phyloP scores from a whole-genome alignment of 1,140 invertebrate species.

The Neotoxoptera formosana region DNA sequence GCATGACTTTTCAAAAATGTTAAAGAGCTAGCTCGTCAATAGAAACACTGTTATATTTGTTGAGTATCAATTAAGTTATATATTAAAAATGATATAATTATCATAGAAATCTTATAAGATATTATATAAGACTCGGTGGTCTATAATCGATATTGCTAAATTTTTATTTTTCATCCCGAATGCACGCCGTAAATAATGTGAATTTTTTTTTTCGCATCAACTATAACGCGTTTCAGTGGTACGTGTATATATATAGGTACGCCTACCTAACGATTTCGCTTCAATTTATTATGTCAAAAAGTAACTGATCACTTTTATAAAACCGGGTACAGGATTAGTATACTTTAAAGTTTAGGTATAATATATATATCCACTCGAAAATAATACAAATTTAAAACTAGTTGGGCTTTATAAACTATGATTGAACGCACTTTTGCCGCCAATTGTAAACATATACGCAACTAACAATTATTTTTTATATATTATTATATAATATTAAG shows the following conservation, averaged over 20 bases:
- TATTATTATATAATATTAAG: not conserved
- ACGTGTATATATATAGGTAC: not conserved
- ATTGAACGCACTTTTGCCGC: not conserved
- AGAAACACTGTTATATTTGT: too few species aligned
- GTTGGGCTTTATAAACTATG: not conserved
- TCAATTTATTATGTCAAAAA: conserved; percentile 7
- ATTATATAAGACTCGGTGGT: not conserved
- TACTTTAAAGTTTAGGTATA: not conserved
- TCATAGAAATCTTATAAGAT: not conserved
- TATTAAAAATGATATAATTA: too few species aligned
- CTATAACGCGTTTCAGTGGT: not conserved
- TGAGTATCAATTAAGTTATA: too few species aligned
- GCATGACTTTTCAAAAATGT: too few species aligned
- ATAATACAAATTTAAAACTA: not conserved
- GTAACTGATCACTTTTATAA: not conserved
- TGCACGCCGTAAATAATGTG: not conserved
- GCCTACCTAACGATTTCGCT: not conserved
- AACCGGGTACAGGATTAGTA: not conserved
- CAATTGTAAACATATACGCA: not conserved
- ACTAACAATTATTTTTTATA: not conserved
- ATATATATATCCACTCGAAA: not conserved
- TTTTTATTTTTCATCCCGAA: not conserved
- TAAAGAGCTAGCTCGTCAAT: too few species aligned
- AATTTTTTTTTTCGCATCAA: not conserved
- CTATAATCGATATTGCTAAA: not conserved